A percentile compares a stretch with the other conserved stretches of the same genome.
These are phyloP conservation scores for Zelleria hepariella DNA, from an alignment of 2,888 invertebrate genomes.

Conservation along the genomic window DNA sequence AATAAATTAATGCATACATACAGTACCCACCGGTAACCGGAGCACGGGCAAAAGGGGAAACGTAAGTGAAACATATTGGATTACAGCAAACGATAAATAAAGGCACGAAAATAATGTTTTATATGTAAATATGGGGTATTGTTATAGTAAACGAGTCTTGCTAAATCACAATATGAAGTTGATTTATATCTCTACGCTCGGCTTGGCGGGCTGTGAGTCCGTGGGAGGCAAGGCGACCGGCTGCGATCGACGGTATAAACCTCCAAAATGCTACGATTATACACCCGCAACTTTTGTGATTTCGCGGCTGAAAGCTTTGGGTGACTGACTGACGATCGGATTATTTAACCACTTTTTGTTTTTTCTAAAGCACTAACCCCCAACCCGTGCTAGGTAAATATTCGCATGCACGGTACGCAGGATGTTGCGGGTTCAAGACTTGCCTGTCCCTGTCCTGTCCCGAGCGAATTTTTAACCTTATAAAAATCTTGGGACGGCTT, in stretches of 20 bases:
- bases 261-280: background rate
- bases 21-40: conserved; percentile 28
- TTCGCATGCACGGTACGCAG: too few species aligned
- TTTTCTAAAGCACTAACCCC: too few species aligned
- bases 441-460: too few species aligned
- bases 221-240: conserved; percentile 4
- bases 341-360: background rate
- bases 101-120: conserved; percentile 60
- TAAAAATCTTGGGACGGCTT: too few species aligned
- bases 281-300: background rate
- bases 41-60: conserved; percentile 29
- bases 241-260: background rate
- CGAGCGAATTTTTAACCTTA: too few species aligned
- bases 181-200: conserved; percentile 70
- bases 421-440: too few species aligned
- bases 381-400: too few species aligned
- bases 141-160: conserved; percentile 76
- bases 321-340: background rate
- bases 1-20: conserved; percentile 47
- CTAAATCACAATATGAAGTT: conserved; percentile 73
- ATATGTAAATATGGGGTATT: conserved; percentile 73
- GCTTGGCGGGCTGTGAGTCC: conserved; percentile 25
- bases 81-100: conserved; percentile 52
- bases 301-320: too few species aligned
- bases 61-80: conserved; percentile 21